Evolutionary conservation across 1,140 invertebrate species (phyloP), one percentile per base, ranked within the genome.

Genomic region (Druon quercuslanigerum): DNA sequence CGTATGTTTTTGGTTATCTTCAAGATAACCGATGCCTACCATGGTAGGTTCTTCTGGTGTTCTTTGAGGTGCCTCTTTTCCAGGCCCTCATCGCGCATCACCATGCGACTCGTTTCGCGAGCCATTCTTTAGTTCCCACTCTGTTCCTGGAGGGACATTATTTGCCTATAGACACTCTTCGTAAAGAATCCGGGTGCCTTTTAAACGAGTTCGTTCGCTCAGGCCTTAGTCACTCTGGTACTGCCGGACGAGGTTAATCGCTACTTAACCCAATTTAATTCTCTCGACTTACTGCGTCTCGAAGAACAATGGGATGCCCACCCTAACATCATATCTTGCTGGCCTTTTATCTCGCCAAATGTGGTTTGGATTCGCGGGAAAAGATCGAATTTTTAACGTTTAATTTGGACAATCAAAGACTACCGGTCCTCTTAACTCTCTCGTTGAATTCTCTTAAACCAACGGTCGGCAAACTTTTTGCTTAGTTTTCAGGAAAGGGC

Each of bases 181-280:
- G 17, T 20, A 17, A 46, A 46, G 54, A 56, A 56, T 56, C 54
- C 20, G 54, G 54, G 20, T 25, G 20, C 57, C 13, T 66, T 51
- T 12, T 40, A 16, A 52, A 50, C 33, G 71, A 77, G n/a, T 17
- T 73, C n/a, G 50, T 52, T 60, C 17, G 17, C 60, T 71, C 52
- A 51, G 33, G n/a, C 51, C 20, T 74, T 33, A 13, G 17, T 20
- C 52, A 54, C 56, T 50, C 54, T 46, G 50, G 5, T 60, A 46
- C 71, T 33, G n/a, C 9, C 80, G 74, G 85, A 88, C 77, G 85
- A 86, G 89, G 90, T 91, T 90, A 90, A 91, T 90, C 86, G 87
- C 87, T 88, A 89, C 87, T 91, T 90, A 89, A 91, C 89, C 89
- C 76, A 91, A 91, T 90, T 91, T 90, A 84, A 88, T 87, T 85